Evolutionary conservation across 2,888 invertebrate species (phyloP).

Genomic region (Lissonota sp.): DNA sequence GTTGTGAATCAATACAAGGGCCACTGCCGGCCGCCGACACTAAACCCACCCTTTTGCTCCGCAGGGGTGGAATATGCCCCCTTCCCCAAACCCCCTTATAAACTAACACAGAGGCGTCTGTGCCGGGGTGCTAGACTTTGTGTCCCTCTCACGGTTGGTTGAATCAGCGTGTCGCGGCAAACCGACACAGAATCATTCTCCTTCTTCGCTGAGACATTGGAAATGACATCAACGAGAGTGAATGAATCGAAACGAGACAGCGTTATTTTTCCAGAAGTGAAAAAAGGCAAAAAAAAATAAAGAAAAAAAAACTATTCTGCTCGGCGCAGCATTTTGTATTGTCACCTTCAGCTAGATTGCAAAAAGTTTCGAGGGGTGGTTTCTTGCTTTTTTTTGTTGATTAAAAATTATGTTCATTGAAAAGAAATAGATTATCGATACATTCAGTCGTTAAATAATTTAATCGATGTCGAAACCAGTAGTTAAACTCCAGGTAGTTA

Average conservation of each 20-base stretch:
- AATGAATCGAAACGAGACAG: constrained; percentile 30
- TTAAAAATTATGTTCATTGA: too few species aligned
- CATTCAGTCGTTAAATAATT: too few species aligned
- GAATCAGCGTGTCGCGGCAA: constrained; percentile 55
- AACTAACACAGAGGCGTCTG: constrained; percentile 10
- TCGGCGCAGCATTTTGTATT: background rate
- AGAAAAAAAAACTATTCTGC: background rate
- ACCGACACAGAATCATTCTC: constrained; percentile 31
- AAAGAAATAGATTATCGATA: too few species aligned
- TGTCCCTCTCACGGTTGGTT: constrained; percentile 51
- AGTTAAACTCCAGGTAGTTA: too few species aligned
- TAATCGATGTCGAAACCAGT: too few species aligned
- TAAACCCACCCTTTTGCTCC: constrained; percentile 57
- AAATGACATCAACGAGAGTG: constrained; percentile 42
- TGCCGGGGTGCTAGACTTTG: constrained; percentile 38
- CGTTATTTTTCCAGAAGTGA: background rate
- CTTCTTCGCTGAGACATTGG: constrained; percentile 4
- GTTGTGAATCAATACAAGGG: constrained; percentile 82
- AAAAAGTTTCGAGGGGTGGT: too few species aligned
- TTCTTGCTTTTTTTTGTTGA: too few species aligned
- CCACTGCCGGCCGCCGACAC: constrained; percentile 74
- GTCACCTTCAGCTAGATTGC: background rate
- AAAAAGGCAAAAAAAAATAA: background rate
- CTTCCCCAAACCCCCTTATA: constrained; percentile 40
- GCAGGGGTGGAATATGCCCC: constrained; percentile 34